Base-by-base conservation (phyloP, 1,140 invertebrate species). In the Bradysia coprophila region DNA sequence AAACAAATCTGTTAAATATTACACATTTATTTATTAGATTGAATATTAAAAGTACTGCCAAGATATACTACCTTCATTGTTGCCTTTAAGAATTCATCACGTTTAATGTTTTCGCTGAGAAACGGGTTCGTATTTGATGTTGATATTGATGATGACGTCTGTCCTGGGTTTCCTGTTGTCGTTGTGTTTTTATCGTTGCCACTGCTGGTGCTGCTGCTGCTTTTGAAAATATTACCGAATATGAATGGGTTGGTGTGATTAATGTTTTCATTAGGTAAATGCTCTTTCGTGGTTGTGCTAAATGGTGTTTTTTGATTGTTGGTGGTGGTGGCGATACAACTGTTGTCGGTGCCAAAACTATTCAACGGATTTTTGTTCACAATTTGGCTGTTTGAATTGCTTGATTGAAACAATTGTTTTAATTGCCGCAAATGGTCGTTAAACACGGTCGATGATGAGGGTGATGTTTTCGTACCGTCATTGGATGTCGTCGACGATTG, bases 21-120 rank as follows among this genome's bases (percentile, higher is more conserved):
- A n/a, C n/a, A n/a, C n/a, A n/a, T n/a, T n/a, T n/a, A n/a, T n/a
- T n/a, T n/a, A n/a, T n/a, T n/a, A n/a, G n/a, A n/a, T n/a, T n/a
- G n/a, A n/a, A n/a, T n/a, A n/a, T n/a, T n/a, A n/a, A n/a, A n/a
- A n/a, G n/a, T n/a, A n/a, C n/a, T n/a, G n/a, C n/a, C n/a, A n/a
- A n/a, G n/a, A n/a, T n/a, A n/a, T n/a, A n/a, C n/a, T n/a, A n/a
- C n/a, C n/a, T 60, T 59, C 58, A 61, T 61, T 24, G 58, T 60
- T 15, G 58, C 57, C 19, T 56, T 55, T 20, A 59, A 45, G 42
- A 68, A 69, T 49, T 69, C 66, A 43, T 69, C 66, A 16, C 66
- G 56, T 40, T 62, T 67, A 19, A 59, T 49, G 38, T 56, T 54
- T n/a, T 54, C 39, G 5, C 51, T 44, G 16, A 49, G 47, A 4